Conservation (phyloP, 2,797 vertebrate species). For the Chloroceryle inda region DNA sequence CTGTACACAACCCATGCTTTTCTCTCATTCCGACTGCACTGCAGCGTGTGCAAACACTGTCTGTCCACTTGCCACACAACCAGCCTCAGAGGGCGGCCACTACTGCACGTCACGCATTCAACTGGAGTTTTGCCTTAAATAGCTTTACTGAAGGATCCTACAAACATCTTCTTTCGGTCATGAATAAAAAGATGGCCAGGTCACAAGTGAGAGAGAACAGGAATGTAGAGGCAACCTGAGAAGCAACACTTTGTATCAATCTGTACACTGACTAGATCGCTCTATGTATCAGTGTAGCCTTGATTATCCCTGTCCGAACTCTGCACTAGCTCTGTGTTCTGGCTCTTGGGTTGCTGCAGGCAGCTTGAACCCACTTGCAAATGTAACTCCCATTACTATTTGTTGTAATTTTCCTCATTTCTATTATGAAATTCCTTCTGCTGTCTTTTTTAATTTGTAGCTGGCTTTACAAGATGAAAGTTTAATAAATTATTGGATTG, state of each 20-base stretch:
- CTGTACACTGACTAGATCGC: neutral
- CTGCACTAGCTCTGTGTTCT: slow-evolving; percentile 77
- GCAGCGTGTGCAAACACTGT: neutral
- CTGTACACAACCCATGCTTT: neutral
- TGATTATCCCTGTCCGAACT: slow-evolving; percentile 30
- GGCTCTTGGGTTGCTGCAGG: slow-evolving; percentile 88
- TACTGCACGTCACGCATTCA: neutral
- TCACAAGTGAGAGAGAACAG: neutral
- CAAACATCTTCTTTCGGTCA: neutral
- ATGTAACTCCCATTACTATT: slow-evolving; percentile 69
- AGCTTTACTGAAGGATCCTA: neutral
- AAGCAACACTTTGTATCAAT: neutral
- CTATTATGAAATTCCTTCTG: slow-evolving; percentile 75
- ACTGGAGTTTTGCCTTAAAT: slow-evolving; percentile 66
- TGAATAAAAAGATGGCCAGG: neutral
- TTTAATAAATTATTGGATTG: slow-evolving; percentile 96
- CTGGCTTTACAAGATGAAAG: slow-evolving; percentile 92
- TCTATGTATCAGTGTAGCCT: neutral
- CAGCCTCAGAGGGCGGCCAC: neutral
- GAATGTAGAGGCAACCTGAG: neutral
- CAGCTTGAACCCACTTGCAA: slow-evolving; percentile 87
- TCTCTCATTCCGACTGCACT: neutral
- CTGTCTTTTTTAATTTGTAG: slow-evolving; percentile 88
- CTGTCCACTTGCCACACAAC: neutral
- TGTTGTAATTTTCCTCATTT: slow-evolving; percentile 83